phyloP scores from a whole-genome alignment of 2,113 vertebrate genomes.

The Platysternon megacephalum region DNA sequence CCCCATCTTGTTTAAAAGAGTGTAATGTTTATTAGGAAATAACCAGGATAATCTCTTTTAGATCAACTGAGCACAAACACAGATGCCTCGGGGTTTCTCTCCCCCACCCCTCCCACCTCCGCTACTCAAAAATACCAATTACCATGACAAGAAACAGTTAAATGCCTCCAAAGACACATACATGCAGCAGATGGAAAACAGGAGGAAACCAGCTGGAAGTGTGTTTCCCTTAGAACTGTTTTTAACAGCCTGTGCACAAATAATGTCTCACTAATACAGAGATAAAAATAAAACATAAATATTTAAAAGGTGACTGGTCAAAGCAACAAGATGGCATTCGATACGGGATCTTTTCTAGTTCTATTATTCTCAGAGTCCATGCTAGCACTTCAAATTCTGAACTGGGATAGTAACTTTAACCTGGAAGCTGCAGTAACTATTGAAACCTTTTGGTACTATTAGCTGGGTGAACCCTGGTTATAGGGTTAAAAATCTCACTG shows the following conservation, averaged over 20 bases:
- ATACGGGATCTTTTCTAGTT: neutral
- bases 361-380: neutral
- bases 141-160: conserved; percentile 81
- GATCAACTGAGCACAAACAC: conserved; percentile 65
- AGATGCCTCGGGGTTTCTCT: conserved; percentile 66
- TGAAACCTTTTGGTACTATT: neutral
- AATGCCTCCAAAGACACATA: conserved; percentile 75
- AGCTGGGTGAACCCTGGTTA: neutral
- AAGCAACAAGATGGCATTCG: conserved; percentile 64
- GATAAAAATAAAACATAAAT: conserved; percentile 83
- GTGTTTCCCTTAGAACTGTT: conserved; percentile 84
- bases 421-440: neutral
- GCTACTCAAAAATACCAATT: conserved; percentile 77
- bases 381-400: neutral
- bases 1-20: conserved; percentile 52
- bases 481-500: neutral
- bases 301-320: conserved; percentile 82
- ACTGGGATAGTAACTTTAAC: neutral
- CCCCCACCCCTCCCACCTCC: conserved; percentile 68
- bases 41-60: conserved; percentile 67
- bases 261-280: conserved; percentile 79
- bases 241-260: conserved; percentile 83
- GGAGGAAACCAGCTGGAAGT: conserved; percentile 84
- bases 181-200: conserved; percentile 83
- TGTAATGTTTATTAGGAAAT: conserved; percentile 62